phyloP scores from a whole-genome alignment of 2,888 invertebrate genomes.

The Sinhomidia bicolor region DNA sequence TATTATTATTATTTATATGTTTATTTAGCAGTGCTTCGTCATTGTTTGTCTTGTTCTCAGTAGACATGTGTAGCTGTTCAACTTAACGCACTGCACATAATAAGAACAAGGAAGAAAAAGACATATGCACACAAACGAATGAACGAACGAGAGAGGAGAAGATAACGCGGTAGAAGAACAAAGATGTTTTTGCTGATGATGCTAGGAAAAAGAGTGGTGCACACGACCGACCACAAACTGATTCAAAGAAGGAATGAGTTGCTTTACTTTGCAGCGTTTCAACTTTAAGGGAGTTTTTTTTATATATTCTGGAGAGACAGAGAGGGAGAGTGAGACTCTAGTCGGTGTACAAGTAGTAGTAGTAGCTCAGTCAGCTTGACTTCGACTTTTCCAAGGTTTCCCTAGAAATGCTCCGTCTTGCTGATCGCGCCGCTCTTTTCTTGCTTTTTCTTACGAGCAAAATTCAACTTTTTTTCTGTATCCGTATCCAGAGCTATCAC shows the following conservation, averaged over 20 bases:
- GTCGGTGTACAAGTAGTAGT: no score
- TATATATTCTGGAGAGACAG: no score
- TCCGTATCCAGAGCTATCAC: not conserved
- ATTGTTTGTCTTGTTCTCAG: conserved; percentile 28
- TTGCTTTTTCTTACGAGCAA: conserved; percentile 2
- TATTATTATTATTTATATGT: conserved; percentile 1
- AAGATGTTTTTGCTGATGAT: not conserved
- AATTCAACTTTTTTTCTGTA: conserved; percentile 33
- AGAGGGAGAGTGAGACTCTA: not conserved
- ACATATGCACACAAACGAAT: not conserved
- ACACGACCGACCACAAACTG: conserved; percentile 67
- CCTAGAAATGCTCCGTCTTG: conserved; percentile 27
- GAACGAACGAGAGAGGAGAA: not conserved
- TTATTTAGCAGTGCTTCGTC: not conserved
- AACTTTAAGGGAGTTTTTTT: conserved; percentile 46
- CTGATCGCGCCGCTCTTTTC: conserved; percentile 7
- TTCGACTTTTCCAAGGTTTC: conserved; percentile 50
- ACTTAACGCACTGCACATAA: not conserved
- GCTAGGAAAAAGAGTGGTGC: conserved; percentile 25
- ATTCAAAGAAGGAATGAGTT: conserved; percentile 66
- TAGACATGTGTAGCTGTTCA: not conserved
- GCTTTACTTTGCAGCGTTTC: conserved; percentile 45
- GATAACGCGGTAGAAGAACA: conserved; percentile 26
- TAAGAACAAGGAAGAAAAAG: not conserved
- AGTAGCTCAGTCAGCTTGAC: no score